These are phyloP conservation scores for Choristoneura fumiferana DNA, from an alignment of 1,140 invertebrate species.

Conservation along the genomic window DNA sequence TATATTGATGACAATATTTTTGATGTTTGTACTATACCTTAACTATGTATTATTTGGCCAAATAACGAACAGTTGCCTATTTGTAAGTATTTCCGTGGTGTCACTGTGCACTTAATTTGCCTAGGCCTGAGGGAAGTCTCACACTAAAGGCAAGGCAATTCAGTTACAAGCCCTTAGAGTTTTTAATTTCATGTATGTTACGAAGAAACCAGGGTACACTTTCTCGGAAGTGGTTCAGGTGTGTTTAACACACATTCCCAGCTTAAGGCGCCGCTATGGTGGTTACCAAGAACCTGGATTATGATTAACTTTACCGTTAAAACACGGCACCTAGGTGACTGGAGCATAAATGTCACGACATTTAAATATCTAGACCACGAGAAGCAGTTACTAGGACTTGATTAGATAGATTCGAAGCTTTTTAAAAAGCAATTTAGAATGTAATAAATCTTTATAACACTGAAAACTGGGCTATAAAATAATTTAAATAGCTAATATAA, in stretches of 20 bases:
- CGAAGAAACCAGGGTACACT: conserved; percentile 27
- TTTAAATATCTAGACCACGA: conserved; percentile 24
- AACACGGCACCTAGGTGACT: conserved; percentile 37
- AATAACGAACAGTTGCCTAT: too few species aligned
- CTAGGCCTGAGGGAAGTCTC: too few species aligned
- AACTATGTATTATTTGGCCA: too few species aligned
- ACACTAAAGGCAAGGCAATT: too few species aligned
- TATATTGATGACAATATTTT: too few species aligned
- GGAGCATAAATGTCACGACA: conserved; percentile 40
- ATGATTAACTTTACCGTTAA: conserved; percentile 55
- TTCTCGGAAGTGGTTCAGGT: conserved; percentile 45
- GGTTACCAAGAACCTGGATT: conserved; percentile 41
- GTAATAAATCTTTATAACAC: conserved; percentile 19
- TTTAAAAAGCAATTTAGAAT: conserved; percentile 4
- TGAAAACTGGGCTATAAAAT: conserved; percentile 28
- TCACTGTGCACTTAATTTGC: too few species aligned
- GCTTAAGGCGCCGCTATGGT: conserved; percentile 38
- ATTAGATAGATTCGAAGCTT: conserved; percentile 30
- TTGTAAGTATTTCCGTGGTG: too few species aligned
- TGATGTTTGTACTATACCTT: too few species aligned
- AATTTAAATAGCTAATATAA: neutral
- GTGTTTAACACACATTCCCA: conserved; percentile 51
- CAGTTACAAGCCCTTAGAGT: conserved; percentile 6
- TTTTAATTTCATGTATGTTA: conserved; percentile 9
- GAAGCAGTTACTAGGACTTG: conserved; percentile 31